phyloP scores from a whole-genome alignment of 2,888 invertebrate species.

The Hermaeophaga mercurialis region DNA sequence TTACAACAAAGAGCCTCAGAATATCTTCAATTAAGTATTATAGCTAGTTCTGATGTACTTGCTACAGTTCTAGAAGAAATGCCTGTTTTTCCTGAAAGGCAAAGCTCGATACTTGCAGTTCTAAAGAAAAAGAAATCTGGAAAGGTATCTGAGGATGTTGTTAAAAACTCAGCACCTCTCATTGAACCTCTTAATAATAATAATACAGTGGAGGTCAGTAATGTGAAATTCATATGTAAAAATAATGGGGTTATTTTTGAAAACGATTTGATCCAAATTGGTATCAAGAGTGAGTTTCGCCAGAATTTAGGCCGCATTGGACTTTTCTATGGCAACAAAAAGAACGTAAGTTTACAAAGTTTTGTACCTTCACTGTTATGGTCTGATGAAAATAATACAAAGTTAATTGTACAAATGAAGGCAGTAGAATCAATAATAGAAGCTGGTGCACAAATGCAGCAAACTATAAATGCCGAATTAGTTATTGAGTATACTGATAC shows the following conservation, averaged over 20 bases:
- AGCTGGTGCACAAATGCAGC: conserved; percentile 98
- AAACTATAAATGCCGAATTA: conserved; percentile 96
- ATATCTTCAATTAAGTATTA: conserved; percentile 94
- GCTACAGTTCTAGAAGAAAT: conserved; percentile 99
- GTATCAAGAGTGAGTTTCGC: conserved; percentile 95
- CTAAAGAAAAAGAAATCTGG: conserved; percentile 98
- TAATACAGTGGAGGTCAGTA: conserved; percentile 59
- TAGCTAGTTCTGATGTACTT: conserved; percentile 95
- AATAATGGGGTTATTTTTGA: conserved; percentile 98
- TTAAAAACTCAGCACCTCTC: conserved; percentile 67
- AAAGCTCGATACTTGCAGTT: conserved; percentile 96
- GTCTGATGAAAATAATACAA: conserved; percentile 76
- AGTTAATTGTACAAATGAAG: conserved; percentile 91
- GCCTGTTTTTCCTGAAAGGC: conserved; percentile 99
- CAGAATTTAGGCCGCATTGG: conserved; percentile 95
- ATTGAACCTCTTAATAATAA: conserved; percentile 48
- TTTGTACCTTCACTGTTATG: conserved; percentile 71
- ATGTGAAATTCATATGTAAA: conserved; percentile 82
- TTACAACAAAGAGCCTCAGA: conserved; percentile 98
- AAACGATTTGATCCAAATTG: conserved; percentile 96
- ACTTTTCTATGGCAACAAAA: conserved; percentile 98
- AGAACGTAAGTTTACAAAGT: conserved; percentile 77
- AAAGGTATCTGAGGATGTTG: conserved; percentile 86
- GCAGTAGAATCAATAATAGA: conserved; percentile 91
- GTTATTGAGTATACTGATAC: conserved; percentile 85